Percentiles rank a stretch among this genome's conserved stretches.
These are phyloP conservation scores for Anolis carolinensis DNA, from an alignment of 2,113 vertebrate species.

Conservation along the genomic window DNA sequence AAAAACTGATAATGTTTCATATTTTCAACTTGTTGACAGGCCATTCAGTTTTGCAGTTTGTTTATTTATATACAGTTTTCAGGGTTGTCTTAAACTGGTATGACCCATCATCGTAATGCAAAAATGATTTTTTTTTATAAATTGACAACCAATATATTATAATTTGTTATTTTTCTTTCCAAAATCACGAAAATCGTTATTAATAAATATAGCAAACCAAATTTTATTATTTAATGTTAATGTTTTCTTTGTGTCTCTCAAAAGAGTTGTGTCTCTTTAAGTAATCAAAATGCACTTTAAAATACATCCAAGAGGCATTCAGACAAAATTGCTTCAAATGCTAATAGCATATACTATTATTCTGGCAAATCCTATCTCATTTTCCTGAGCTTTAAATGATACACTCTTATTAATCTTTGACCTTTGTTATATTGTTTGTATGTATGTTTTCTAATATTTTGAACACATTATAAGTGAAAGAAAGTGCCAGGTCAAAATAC, in stretches of 20 bases:
- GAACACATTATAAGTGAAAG: slow-evolving; percentile 30
- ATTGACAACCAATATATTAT: background rate
- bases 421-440: slow-evolving; percentile 19
- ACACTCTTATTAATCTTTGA: background rate
- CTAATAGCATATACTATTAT: background rate
- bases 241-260: background rate
- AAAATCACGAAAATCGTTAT: background rate
- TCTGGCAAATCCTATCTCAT: background rate
- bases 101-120: background rate
- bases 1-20: too few relatives aligned
- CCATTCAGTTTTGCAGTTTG: too few relatives aligned
- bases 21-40: too few relatives aligned
- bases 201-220: background rate
- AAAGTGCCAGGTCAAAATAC: slow-evolving; percentile 60
- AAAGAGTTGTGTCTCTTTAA: background rate
- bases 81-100: too few relatives aligned
- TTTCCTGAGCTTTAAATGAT: background rate
- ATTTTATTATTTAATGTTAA: background rate
- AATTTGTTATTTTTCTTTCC: background rate
- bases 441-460: slow-evolving; percentile 15
- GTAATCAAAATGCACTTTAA: background rate
- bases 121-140: background rate
- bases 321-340: background rate
- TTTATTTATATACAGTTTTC: too few relatives aligned
- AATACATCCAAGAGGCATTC: background rate